Conservation (phyloP, 2,113 vertebrate genomes). For the Serinus canaria region DNA sequence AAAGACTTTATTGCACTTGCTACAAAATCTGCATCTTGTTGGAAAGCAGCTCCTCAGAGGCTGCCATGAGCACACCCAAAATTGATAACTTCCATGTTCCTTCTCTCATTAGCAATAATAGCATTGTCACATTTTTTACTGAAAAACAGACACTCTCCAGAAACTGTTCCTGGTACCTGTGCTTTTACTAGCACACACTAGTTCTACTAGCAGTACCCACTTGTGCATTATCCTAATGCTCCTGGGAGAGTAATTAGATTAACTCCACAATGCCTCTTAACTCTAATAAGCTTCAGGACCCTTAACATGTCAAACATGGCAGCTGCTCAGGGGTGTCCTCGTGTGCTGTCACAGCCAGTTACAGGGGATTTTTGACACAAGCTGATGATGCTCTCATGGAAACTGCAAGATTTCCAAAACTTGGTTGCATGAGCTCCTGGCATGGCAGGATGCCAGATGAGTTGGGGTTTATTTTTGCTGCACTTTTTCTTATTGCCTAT, state of each 20-base stretch:
- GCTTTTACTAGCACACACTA: background rate
- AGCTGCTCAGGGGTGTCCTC: background rate
- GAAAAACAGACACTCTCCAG: background rate
- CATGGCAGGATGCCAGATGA: background rate
- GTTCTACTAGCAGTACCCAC: background rate
- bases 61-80: background rate
- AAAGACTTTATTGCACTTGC: background rate
- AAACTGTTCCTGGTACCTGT: background rate
- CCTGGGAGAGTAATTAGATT: constrained; percentile 10
- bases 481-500: background rate
- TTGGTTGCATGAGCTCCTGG: background rate
- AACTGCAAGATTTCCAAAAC: background rate
- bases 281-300: constrained; percentile 14
- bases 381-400: background rate
- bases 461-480: background rate
- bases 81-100: background rate
- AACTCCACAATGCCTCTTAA: background rate
- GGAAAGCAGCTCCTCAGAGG: background rate
- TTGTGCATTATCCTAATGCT: background rate
- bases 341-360: background rate
- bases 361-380: background rate
- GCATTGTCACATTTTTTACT: background rate
- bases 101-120: background rate
- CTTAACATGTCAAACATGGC: background rate
- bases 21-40: background rate